These are phyloP conservation scores for Lepidostoma basale DNA, from an alignment of 1,140 invertebrate species.

Conservation along the genomic window DNA sequence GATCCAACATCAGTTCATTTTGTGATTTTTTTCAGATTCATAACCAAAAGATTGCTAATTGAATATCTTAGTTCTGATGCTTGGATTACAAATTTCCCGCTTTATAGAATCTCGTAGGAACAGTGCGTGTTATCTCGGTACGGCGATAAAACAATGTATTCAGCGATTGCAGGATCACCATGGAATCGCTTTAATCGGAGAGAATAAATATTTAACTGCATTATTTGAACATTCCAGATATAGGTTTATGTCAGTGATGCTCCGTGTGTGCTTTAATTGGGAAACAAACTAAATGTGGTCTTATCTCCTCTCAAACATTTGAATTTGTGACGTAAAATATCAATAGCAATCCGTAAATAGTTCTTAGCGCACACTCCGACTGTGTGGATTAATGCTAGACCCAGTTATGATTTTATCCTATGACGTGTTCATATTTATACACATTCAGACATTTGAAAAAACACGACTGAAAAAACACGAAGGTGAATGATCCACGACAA, in stretches of 20 bases:
- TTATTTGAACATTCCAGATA: slow-evolving; percentile 15
- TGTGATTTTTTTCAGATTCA: too few relatives aligned
- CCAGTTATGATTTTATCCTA: not conserved
- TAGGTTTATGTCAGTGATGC: slow-evolving; percentile 3
- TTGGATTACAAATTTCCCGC: too few relatives aligned
- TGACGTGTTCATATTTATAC: not conserved
- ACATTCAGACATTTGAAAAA: too few relatives aligned
- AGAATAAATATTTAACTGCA: slow-evolving; percentile 22
- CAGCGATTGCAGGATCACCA: slow-evolving; percentile 11
- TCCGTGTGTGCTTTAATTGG: slow-evolving; percentile 16
- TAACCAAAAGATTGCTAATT: too few relatives aligned
- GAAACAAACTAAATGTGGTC: slow-evolving; percentile 8
- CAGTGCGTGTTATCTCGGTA: slow-evolving; percentile 1
- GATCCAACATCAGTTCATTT: too few relatives aligned
- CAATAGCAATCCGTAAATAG: slow-evolving; percentile 2
- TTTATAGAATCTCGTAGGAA: too few relatives aligned
- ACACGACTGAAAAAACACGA: too few relatives aligned
- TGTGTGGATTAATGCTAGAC: not conserved
- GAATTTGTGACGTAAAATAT: slow-evolving; percentile 4
- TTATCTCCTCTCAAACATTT: slow-evolving; percentile 8
- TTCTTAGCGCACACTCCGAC: not conserved
- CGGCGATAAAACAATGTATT: slow-evolving; percentile 9
- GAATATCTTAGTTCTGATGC: too few relatives aligned
- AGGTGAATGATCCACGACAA: too few relatives aligned
- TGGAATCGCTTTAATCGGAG: slow-evolving; percentile 7